Conservation (phyloP, 2,888 invertebrate genomes). For the Hyalella azteca region DNA sequence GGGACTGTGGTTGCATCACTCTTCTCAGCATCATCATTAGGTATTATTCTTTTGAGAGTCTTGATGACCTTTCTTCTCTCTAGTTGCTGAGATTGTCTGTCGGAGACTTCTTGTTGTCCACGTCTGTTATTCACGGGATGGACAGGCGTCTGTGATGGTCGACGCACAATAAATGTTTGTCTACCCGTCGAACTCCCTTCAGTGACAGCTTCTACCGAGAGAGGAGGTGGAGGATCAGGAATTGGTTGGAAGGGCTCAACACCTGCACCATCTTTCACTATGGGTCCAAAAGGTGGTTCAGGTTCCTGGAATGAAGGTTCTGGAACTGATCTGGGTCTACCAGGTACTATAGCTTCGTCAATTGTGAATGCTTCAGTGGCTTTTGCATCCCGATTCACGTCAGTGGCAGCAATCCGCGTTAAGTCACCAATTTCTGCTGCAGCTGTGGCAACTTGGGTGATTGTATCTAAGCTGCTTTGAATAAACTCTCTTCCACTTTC, state of each 20-base stretch:
- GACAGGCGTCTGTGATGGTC: slow-evolving; percentile 11
- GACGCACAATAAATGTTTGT: neutral
- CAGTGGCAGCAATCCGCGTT: slow-evolving; percentile 42
- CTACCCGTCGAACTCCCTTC: neutral
- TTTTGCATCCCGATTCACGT: slow-evolving; percentile 2
- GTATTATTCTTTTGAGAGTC: neutral
- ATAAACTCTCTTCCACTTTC: slow-evolving; percentile 49
- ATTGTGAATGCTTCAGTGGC: slow-evolving; percentile 46
- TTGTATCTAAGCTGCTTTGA: slow-evolving; percentile 53
- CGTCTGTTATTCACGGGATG: neutral
- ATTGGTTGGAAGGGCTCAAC: slow-evolving; percentile 25
- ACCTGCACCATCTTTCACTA: slow-evolving; percentile 37
- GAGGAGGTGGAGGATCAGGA: neutral
- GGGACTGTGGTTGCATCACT: neutral
- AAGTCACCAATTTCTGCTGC: slow-evolving; percentile 52
- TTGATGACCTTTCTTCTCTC: slow-evolving; percentile 14
- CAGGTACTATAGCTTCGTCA: slow-evolving; percentile 56
- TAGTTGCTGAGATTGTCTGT: neutral
- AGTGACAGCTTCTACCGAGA: neutral
- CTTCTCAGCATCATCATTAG: neutral
- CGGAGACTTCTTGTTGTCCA: neutral
- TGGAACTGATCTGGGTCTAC: slow-evolving; percentile 55
- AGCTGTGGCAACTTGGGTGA: slow-evolving; percentile 54
- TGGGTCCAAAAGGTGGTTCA: slow-evolving; percentile 53
- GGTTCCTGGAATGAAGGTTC: slow-evolving; percentile 52